A percentile compares a stretch with the other conserved stretches of the same genome.
These are phyloP conservation scores for Lepus timidus DNA, from an alignment of 2,113 vertebrate genomes.

Conservation along the genomic window DNA sequence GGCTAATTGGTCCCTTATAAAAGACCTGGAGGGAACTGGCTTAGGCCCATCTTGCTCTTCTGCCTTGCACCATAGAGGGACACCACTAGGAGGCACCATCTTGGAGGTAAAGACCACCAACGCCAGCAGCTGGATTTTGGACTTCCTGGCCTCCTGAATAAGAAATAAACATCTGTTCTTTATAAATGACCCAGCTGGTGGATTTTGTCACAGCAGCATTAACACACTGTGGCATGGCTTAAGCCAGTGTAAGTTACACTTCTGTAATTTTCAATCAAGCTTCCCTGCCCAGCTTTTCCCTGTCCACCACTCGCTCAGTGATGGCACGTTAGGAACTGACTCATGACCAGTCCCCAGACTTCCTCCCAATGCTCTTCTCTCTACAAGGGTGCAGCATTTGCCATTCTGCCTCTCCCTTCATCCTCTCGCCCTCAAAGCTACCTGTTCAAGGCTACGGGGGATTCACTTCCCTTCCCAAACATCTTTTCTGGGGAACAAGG, in stretches of 20 bases:
- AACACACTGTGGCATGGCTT: background rate
- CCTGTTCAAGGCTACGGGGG: background rate
- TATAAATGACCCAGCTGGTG: background rate
- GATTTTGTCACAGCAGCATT: background rate
- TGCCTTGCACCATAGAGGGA: too few species aligned
- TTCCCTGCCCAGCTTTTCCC: background rate
- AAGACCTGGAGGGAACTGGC: background rate
- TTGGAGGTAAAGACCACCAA: background rate
- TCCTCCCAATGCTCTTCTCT: background rate
- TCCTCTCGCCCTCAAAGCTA: background rate
- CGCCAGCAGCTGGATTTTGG: background rate
- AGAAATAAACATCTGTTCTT: background rate
- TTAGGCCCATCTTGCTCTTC: background rate
- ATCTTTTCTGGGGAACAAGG: background rate
- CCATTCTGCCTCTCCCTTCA: background rate
- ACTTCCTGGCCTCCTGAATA: background rate
- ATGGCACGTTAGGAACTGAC: background rate
- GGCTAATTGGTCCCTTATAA: background rate
- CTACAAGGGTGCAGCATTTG: background rate
- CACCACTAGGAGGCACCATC: too few species aligned
- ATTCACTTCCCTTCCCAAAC: background rate
- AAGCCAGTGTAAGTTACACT: background rate
- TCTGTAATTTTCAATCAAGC: background rate
- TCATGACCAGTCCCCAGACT: background rate
- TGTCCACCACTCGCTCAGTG: background rate